Evolutionary conservation across 2,113 vertebrate genomes (phyloP), one percentile per base, ranked within the genome.

Genomic region (Silurus asotus): DNA sequence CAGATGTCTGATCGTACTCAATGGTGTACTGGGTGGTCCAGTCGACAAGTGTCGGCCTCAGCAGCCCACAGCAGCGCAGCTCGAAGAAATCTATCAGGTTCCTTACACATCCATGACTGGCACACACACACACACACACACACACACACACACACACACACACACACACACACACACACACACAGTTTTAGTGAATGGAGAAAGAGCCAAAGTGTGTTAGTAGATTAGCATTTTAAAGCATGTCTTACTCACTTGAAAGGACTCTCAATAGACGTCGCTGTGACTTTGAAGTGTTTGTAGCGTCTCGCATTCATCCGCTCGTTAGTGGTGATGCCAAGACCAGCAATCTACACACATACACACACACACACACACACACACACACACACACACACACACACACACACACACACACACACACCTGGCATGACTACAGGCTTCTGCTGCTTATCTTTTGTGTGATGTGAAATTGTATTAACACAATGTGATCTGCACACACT

Each of bases 211-310:
- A 48, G 17, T n/a, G 3, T 28, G 65, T 13, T 72, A 37, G 37
- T 37, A 37, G 37, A 37, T 48, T 20, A 49, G 8, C 17, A 74
- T 10, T 37, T 37, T 37, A 37, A 37, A 37, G 37, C 37, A 37
- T 10, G 19, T 25, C 28, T 49, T 25, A 94, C 96, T 93, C 93
- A 99, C 98, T 99, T 99, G 95, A 99, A 99, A 79, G 98, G 98
- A 90, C 98, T 99, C 94, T 99, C 98, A 90, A 99, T 99, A 92
- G 98, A 99, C 2, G 98, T 99, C 87, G 98, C 97, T 65, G 98
- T 99, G 90, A 99, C 97, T 96, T 99, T 99, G 97, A 99, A 99
- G 97, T 99, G 98, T 96, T 99, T 99, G 90, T 99, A 99, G 93
- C 98, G 95, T 91, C 98, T 97, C 70, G 98, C 98, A 88, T 99